Evolutionary conservation across 2,113 vertebrate genomes (phyloP).

Genomic region (Taxidea taxus): DNA sequence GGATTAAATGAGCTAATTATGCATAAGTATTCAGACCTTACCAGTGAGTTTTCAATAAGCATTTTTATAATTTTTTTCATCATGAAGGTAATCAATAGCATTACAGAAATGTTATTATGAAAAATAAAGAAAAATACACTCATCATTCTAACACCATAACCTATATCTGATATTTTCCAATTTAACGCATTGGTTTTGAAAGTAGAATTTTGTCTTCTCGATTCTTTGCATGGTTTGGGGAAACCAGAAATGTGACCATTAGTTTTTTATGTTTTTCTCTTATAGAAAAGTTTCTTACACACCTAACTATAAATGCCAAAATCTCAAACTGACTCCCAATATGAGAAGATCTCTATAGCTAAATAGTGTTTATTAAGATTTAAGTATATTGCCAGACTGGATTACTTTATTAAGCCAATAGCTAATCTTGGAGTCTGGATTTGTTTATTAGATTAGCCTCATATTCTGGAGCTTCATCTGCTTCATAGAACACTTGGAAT

Average conservation of each 20-base stretch:
- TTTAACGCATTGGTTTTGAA: not conserved
- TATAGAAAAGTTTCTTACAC: not conserved
- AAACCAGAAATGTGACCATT: not conserved
- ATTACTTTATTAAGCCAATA: not conserved
- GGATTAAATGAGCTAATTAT: not conserved
- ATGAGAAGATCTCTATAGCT: not conserved
- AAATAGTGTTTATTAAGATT: not conserved
- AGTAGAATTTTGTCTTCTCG: constrained; percentile 5
- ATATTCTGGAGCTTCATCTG: not conserved
- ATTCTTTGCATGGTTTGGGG: not conserved
- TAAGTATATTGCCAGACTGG: not conserved
- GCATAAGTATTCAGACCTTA: not conserved
- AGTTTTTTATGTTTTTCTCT: not conserved
- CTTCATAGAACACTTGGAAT: not conserved
- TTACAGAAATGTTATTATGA: not conserved
- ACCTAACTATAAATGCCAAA: not conserved
- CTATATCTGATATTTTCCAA: not conserved
- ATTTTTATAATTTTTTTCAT: not conserved
- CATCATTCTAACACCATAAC: not conserved
- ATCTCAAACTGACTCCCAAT: not conserved
- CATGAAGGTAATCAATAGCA: not conserved
- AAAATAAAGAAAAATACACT: not conserved
- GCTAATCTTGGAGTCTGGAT: not conserved
- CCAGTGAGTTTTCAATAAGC: not conserved
- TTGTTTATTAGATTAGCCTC: not conserved